Evolutionary conservation across 2,113 vertebrate species (phyloP).

Genomic region (Xiphophorus maculatus): DNA sequence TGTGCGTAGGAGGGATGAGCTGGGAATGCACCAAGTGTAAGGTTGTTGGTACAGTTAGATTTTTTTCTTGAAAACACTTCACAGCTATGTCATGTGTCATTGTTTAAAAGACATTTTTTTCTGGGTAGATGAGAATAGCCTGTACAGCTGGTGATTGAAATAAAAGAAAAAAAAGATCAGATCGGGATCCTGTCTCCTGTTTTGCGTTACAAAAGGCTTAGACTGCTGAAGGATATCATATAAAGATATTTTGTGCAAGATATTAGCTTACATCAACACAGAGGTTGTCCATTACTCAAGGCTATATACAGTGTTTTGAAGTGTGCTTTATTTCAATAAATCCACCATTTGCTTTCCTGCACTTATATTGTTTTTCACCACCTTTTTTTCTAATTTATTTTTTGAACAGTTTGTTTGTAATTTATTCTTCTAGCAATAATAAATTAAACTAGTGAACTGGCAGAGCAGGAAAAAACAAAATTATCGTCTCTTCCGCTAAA

Average conservation of each 20-base stretch:
- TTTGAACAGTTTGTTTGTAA: not conserved
- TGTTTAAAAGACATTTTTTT: slow-evolving; percentile 18
- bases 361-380: not conserved
- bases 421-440: not conserved
- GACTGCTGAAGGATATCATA: not conserved
- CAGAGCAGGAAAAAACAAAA: not conserved
- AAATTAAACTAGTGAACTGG: not conserved
- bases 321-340: not conserved
- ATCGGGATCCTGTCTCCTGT: not conserved
- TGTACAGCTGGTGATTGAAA: slow-evolving; percentile 10
- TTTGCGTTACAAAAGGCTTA: not conserved
- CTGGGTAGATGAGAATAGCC: slow-evolving; percentile 23
- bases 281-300: not conserved
- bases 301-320: not conserved
- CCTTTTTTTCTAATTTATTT: not conserved
- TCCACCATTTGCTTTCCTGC: not conserved
- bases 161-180: not conserved
- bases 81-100: slow-evolving; percentile 38
- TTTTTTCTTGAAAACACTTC: slow-evolving; percentile 53
- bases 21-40: slow-evolving; percentile 54
- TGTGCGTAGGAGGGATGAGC: slow-evolving; percentile 62
- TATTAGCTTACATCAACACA: not conserved
- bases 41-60: slow-evolving; percentile 27
- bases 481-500: not conserved
- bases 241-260: not conserved